Evolutionary conservation across 92 coral and sea anemone species (phyloP), one percentile per base, ranked within the genome.

Genomic region (Epizoanthus scotinus): DNA sequence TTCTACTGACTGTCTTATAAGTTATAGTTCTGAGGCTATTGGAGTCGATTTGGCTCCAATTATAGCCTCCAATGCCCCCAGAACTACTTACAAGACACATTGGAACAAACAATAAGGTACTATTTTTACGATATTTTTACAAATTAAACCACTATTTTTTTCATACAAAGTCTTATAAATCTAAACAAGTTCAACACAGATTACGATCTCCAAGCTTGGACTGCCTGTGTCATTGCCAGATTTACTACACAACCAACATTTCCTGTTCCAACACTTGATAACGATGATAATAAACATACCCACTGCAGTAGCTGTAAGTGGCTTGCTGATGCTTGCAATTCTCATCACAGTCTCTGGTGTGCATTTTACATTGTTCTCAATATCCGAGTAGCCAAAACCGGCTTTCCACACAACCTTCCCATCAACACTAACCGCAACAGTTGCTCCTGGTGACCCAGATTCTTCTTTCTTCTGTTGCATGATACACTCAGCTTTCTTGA

Each of bases 241-340:
- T 38, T 60, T 5, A 9, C 6, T 60, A 21, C 25, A 27, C 25
- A 29, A 29, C 5, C 42, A 25, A 27, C 21, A 28, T 9, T 68
- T 28, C 15, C 44, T 31, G 36, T 31, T 4, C 36, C n/a, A 22
- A 34, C n/a, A 60, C 65, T 20, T 13, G 31, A 29, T 1, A 0
- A 67, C 15, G n/a, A 31, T 13, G 18, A 12, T 47, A 3, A n/a
- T 26, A 15, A 58, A 62, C 92, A 38, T 81, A 93, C 99, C 97
- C 59, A 82, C 94, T 78, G 98, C 95, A 66, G 94, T 81, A 29
- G 96, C 93, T 21, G 99, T 93, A 8, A 96, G 84, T 31, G 98
- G 86, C 81, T 96, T 96, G 56, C 99, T 96, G n/a, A 96, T 96
- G 75, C 99, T 96, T 60, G 99, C 99, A 59, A 96, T 96, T 70